Conservation (phyloP, 2,888 invertebrate species). For the Coleophora flavipennella region DNA sequence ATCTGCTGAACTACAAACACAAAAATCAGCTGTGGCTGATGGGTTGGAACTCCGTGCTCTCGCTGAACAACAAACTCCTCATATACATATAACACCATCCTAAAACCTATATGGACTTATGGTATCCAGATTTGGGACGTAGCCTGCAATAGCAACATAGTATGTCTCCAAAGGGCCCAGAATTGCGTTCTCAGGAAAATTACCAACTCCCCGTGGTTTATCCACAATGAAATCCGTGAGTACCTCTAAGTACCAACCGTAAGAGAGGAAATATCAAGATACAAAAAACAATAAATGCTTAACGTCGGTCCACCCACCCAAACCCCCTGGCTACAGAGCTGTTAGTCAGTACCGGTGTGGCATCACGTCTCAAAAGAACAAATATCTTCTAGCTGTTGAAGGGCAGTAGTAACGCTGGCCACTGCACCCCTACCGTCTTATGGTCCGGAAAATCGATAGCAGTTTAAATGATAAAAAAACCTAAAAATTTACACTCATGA, state of each 20-base stretch:
- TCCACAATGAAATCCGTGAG: conserved; percentile 1
- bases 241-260: neutral
- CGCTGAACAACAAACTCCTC: neutral
- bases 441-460: no score
- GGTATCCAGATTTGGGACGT: conserved; percentile 7
- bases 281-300: neutral
- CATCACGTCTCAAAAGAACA: no score
- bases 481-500: no score
- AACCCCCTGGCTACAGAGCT: neutral
- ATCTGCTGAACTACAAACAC: neutral
- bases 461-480: no score
- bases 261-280: neutral
- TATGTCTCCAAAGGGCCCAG: conserved; percentile 4
- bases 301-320: neutral
- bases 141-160: conserved; percentile 4
- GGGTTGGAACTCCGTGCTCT: neutral
- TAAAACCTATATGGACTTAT: no score
- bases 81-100: conserved; percentile 7
- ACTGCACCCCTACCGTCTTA: no score
- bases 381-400: no score
- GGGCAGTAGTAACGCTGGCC: no score
- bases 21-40: neutral
- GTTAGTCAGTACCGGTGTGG: neutral
- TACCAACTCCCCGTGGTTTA: conserved; percentile 3
- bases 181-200: conserved; percentile 4